phyloP scores from a whole-genome alignment of 2,888 invertebrate species.

The Rhabditoides inermis region DNA sequence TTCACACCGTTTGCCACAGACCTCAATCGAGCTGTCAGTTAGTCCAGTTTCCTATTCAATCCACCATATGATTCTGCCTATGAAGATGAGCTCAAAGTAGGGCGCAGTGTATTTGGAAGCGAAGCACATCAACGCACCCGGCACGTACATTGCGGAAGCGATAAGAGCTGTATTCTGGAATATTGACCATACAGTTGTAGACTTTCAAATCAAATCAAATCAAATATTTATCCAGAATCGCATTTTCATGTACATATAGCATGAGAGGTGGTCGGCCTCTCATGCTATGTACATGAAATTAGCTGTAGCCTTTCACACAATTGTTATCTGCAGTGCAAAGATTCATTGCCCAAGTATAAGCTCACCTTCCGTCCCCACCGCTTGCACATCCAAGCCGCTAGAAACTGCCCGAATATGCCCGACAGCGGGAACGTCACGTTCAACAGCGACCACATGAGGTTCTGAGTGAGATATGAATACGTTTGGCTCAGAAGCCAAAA shows the following conservation, averaged over 20 bases:
- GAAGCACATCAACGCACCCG: constrained; percentile 13
- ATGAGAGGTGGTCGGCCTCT: too few relatives aligned
- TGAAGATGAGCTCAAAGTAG: constrained; percentile 15
- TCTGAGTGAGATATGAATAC: too few relatives aligned
- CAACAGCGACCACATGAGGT: constrained; percentile 17
- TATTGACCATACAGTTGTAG: too few relatives aligned
- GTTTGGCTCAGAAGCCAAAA: too few relatives aligned
- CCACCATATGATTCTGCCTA: constrained; percentile 19
- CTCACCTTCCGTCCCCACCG: too few relatives aligned
- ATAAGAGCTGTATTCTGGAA: constrained; percentile 15
- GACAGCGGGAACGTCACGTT: constrained; percentile 22
- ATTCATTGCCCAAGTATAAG: too few relatives aligned
- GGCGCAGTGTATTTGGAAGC: constrained; percentile 9
- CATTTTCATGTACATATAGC: too few relatives aligned
- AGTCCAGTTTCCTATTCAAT: background rate
- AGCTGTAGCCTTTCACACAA: too few relatives aligned
- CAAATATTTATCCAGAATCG: too few relatives aligned
- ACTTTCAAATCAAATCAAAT: background rate
- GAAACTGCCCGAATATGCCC: constrained; percentile 24
- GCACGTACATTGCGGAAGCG: constrained; percentile 11
- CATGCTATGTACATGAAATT: too few relatives aligned
- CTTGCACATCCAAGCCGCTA: constrained; percentile 19
- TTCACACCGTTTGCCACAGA: constrained; percentile 21
- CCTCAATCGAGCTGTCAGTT: too few relatives aligned
- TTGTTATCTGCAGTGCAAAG: too few relatives aligned